Base-by-base conservation (phyloP, 2,113 vertebrate genomes). In the Thalassoma bifasciatum region DNA sequence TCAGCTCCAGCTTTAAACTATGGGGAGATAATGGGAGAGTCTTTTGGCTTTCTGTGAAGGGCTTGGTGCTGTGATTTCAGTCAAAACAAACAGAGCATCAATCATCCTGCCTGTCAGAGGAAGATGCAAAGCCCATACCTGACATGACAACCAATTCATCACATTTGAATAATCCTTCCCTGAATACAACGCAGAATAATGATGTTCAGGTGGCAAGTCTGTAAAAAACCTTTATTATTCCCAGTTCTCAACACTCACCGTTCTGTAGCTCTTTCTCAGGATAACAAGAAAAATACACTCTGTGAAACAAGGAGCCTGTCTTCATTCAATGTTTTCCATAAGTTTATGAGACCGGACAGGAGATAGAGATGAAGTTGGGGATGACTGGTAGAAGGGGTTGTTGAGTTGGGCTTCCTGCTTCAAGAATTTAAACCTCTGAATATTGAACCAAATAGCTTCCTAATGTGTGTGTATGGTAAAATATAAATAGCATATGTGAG, bases 11-110 rank as follows among this genome's bases (percentile, higher is more conserved):
- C 66, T 80, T 74, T 77, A 75, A 79, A 52, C 66, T 44, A 26
- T 4, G 52, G 49, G 61, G 38, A 73, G 70, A 88, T 78, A 88
- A 86, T 83, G 26, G 56, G 81, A 75, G 38, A 19, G 56, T 76
- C 58, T 71, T 68, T 66, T 75, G 72, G 72, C 81, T 72, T 56
- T 69, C 53, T 77, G 52, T 68, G 71, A 72, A 68, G 75, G 34
- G 75, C 72, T 79, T 16, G 42, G 8, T 22, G 22, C 38, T 44
- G 38, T 9, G n/a, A 66, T 76, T 76, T 77, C 60, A 85, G 64
- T 77, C 70, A 37, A 65, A 36, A n/a, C 51, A 59, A 74, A 64
- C 52, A 66, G 40, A 77, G 36, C 76, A 63, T 77, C n/a, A 36
- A 8, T 67, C 52, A 22, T 24, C 60, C 44, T 65, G 17, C 2